Evolutionary conservation across 1,140 invertebrate genomes (phyloP), one percentile per base, ranked within the genome.

Genomic region (Saccostrea echinata): DNA sequence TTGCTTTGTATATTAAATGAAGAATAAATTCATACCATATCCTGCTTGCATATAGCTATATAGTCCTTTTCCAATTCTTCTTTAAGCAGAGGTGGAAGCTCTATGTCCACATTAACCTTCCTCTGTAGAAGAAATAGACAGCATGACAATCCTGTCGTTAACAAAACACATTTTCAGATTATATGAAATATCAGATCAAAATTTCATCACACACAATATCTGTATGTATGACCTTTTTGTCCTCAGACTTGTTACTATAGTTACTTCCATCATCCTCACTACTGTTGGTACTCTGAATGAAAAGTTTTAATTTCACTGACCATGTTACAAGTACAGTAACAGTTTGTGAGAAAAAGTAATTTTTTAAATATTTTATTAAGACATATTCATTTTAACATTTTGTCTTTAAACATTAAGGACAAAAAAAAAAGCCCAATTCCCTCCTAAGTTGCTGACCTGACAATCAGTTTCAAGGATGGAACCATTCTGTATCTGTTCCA

Each of bases 11-110:
- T 33, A 16, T 80, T 8, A 80, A 80, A 80, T 12, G 21, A 9
- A 24, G 4, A 8, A 43, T 30, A 57, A 43, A 76, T 68, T 43
- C n/a, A 18, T 52, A 89, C 88, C 81, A 86, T 84, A 71, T 84
- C 64, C 30, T 89, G 84, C 52, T 35, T 87, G 30, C 84, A 86
- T 35, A 89, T n/a, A 30, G 88, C 85, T 35, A 89, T 61, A 27
- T 55, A 87, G 51, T 87, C 86, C 35, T 85, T 87, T 43, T 89
- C 88, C n/a, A 89, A 57, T 76, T 87, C 86, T 71, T 89, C 88
- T 55, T 89, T 89, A 24, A 89, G 61, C n/a, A 87, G 61, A 81
- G 87, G 83, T 27, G 88, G 88, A n/a, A 89, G 64, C 9, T 89
- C 88, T 64, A 89, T 68, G 35, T 89, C 88, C 35, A 82, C 81